A percentile compares a stretch with the other conserved stretches of the same genome.
These are phyloP conservation scores for Oreochromis spilurus DNA, from an alignment of 2,113 vertebrate species.

Conservation along the genomic window DNA sequence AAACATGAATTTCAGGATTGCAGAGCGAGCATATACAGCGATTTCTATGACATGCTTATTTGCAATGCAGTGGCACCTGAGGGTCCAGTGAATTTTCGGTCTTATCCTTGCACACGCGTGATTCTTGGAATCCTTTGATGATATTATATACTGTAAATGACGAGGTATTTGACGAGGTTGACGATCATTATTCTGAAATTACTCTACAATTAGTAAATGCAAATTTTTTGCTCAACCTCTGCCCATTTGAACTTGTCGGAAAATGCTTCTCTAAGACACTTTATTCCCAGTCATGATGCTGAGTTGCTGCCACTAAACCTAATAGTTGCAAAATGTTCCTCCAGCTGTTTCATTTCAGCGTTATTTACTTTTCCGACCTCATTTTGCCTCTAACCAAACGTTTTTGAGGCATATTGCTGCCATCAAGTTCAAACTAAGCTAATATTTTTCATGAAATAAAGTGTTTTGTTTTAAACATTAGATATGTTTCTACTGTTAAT, in stretches of 20 bases:
- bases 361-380: not conserved
- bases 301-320: not conserved
- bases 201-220: not conserved
- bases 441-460: not conserved
- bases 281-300: not conserved
- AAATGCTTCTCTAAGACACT: not conserved
- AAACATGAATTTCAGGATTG: not conserved
- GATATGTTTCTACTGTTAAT: not conserved
- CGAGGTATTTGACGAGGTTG: not conserved
- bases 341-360: not conserved
- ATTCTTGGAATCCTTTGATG: not conserved
- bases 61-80: not conserved
- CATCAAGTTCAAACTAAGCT: not conserved
- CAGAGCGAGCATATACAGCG: accelerated
- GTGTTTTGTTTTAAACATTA: not conserved
- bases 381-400: accelerated
- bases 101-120: accelerated
- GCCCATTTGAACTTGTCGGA: not conserved
- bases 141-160: not conserved
- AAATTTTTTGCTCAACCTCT: not conserved
- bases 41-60: not conserved
- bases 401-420: not conserved
- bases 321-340: not conserved
- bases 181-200: not conserved
- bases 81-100: accelerated